Percentiles rank a stretch among this genome's conserved stretches.
These are phyloP conservation scores for Sternarchorhynchus goeldii DNA, from an alignment of 2,797 vertebrate species.

Conservation along the genomic window DNA sequence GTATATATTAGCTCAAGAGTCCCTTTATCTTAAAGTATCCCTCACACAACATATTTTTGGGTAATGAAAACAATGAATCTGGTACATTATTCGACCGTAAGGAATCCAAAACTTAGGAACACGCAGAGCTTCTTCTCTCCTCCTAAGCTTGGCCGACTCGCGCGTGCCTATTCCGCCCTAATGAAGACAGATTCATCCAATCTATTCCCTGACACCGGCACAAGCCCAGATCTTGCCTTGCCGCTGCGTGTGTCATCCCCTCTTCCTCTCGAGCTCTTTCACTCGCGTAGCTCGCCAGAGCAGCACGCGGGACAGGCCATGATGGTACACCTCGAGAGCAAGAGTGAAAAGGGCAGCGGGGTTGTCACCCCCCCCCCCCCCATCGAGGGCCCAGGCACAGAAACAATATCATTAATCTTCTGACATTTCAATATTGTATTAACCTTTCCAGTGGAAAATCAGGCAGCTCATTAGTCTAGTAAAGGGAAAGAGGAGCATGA, in stretches of 20 bases:
- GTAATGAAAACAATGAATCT: no score
- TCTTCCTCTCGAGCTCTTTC: conserved; percentile 47
- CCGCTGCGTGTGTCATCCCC: conserved; percentile 40
- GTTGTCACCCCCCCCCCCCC: conserved; percentile 74
- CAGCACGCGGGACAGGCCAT: neutral
- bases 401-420: conserved; percentile 82
- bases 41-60: no score
- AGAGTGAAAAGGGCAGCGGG: conserved; percentile 79
- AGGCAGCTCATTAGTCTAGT: conserved; percentile 79
- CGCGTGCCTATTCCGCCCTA: conserved; percentile 59
- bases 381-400: conserved; percentile 67
- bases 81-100: neutral
- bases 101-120: conserved; percentile 8
- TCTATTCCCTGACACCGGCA: conserved; percentile 78
- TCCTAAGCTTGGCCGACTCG: conserved; percentile 14
- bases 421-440: conserved; percentile 87
- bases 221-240: conserved; percentile 59
- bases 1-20: no score
- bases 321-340: conserved; percentile 37
- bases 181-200: conserved; percentile 85
- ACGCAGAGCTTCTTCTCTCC: conserved; percentile 2
- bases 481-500: conserved; percentile 67
- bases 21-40: no score
- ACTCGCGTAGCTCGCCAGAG: neutral
- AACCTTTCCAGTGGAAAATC: conserved; percentile 81